These are phyloP conservation scores for Labroides dimidiatus DNA, from an alignment of 2,797 vertebrate genomes.

Conservation along the genomic window DNA sequence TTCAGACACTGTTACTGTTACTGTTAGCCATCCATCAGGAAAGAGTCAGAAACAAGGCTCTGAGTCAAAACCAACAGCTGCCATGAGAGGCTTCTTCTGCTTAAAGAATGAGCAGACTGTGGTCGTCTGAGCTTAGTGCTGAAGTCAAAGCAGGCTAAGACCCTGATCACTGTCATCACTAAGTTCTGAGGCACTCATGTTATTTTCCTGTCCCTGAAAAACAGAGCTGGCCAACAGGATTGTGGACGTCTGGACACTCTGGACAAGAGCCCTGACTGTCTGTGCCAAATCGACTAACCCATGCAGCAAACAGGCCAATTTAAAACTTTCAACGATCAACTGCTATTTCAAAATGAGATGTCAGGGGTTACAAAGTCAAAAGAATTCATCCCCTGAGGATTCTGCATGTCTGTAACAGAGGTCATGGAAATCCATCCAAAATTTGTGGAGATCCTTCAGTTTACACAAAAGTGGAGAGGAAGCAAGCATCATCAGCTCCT, in stretches of 20 bases:
- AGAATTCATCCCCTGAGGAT: not conserved
- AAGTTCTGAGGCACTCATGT: too few species aligned
- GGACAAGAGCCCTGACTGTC: not conserved
- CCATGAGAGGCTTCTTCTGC: too few species aligned
- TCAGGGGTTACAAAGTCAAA: not conserved
- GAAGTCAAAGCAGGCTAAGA: too few species aligned
- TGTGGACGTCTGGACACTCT: not conserved
- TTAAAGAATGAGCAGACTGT: too few species aligned
- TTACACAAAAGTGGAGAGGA: not conserved
- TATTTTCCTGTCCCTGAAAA: too few species aligned
- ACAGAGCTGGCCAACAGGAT: too few species aligned
- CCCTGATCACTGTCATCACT: too few species aligned
- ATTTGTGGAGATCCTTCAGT: constrained; percentile 9
- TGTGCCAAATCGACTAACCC: not conserved
- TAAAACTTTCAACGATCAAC: not conserved
- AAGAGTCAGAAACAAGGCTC: too few species aligned
- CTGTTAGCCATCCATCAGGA: constrained; percentile 40
- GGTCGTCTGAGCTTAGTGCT: too few species aligned
- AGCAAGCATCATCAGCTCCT: too few species aligned
- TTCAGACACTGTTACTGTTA: constrained; percentile 31
- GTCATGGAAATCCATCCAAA: not conserved
- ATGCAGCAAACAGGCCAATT: not conserved
- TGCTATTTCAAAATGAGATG: not conserved
- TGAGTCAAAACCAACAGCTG: too few species aligned
- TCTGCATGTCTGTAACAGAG: not conserved